Evolutionary conservation across 2,797 vertebrate species (phyloP).

Genomic region (Peromyscus melanophrys): DNA sequence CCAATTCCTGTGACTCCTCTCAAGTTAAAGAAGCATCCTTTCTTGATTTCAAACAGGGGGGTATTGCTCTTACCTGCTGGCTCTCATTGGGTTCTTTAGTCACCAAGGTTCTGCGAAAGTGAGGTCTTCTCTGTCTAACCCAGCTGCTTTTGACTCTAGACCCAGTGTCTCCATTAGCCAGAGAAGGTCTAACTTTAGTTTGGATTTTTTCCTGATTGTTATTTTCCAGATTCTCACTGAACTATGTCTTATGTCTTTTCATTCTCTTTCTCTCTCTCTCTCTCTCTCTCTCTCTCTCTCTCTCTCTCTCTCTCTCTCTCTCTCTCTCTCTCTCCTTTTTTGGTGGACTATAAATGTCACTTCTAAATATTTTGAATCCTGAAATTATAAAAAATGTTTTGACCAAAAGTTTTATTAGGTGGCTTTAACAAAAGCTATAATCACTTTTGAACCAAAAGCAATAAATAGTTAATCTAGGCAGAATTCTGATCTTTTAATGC

Average conservation of each 20-base stretch:
- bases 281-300: neutral
- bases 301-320: too few relatives aligned
- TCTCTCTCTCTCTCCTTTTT: neutral
- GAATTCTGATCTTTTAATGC: conserved; percentile 51
- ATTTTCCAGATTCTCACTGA: conserved; percentile 21
- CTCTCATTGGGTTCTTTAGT: accelerated
- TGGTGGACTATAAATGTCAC: conserved; percentile 30
- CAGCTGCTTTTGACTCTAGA: neutral
- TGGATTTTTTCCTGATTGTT: conserved; percentile 8
- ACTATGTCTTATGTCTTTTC: neutral
- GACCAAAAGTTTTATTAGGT: conserved; percentile 54
- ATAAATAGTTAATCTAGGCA: conserved; percentile 30
- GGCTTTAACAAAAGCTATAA: conserved; percentile 54
- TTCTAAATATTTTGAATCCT: conserved; percentile 10
- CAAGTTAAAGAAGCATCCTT: neutral
- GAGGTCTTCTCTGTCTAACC: neutral
- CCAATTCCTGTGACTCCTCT: neutral
- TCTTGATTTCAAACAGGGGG: neutral
- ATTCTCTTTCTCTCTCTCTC: neutral
- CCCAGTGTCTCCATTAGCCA: neutral
- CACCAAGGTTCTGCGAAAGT: neutral
- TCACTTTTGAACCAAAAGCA: conserved; percentile 6
- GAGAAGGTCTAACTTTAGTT: neutral
- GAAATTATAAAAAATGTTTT: conserved; percentile 53
- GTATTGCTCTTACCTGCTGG: accelerated